Evolutionary conservation across 2,113 vertebrate species (phyloP).

Genomic region (Ranitomeya imitator): DNA sequence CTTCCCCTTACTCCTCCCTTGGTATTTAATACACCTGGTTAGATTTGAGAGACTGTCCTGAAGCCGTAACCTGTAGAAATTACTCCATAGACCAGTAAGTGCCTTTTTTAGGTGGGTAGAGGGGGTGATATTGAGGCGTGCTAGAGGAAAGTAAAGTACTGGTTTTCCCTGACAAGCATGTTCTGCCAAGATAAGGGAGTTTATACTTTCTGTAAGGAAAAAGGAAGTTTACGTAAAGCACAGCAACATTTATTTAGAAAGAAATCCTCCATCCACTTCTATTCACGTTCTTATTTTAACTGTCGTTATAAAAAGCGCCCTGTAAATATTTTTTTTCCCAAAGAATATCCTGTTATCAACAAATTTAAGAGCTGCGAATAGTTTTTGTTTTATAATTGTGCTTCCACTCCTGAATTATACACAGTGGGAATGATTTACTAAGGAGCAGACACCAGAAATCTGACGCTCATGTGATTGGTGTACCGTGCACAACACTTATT

Average conservation of each 20-base stretch:
- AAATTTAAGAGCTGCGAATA: background rate
- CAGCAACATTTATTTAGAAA: constrained; percentile 24
- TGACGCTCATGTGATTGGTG: too few relatives aligned
- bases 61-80: background rate
- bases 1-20: too few relatives aligned
- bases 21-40: too few relatives aligned
- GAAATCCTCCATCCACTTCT: background rate
- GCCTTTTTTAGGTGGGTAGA: too few relatives aligned
- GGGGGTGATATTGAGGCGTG: too few relatives aligned
- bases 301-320: background rate
- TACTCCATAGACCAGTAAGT: too few relatives aligned
- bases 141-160: background rate
- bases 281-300: background rate
- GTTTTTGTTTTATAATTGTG: background rate
- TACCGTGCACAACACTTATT: too few relatives aligned
- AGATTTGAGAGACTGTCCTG: too few relatives aligned
- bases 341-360: background rate
- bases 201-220: constrained; percentile 11
- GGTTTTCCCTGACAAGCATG: background rate
- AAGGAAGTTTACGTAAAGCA: constrained; percentile 45
- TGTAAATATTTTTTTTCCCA: background rate
- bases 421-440: background rate
- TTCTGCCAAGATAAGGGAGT: constrained; percentile 36
- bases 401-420: background rate
- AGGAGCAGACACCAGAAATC: too few relatives aligned